phyloP scores from a whole-genome alignment of 2,113 vertebrate species.

The Poicephalus meyeri region DNA sequence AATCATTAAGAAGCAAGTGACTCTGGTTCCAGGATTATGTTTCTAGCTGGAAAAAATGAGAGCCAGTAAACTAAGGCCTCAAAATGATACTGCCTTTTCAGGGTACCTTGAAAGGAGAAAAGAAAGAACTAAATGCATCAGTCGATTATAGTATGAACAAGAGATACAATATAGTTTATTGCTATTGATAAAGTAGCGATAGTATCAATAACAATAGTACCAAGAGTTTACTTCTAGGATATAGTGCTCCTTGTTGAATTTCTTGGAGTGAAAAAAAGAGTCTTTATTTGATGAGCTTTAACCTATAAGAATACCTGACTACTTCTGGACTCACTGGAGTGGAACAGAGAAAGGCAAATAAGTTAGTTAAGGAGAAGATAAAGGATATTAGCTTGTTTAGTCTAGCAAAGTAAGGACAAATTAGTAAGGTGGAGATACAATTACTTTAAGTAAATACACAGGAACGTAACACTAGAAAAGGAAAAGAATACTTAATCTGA shows the following conservation, averaged over 20 bases:
- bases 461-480: neutral
- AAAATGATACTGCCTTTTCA: neutral
- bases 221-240: neutral
- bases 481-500: constrained; percentile 20
- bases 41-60: neutral
- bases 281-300: neutral
- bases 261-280: neutral
- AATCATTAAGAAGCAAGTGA: neutral
- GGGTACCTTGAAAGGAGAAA: neutral
- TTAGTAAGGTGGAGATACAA: neutral
- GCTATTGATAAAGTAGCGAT: neutral
- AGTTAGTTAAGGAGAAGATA: neutral
- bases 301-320: neutral
- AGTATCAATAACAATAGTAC: neutral
- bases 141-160: neutral
- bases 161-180: neutral
- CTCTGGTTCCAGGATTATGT: neutral
- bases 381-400: constrained; percentile 27
- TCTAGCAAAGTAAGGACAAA: constrained; percentile 22
- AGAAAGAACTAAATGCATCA: neutral
- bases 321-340: neutral
- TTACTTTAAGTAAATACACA: neutral
- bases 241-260: neutral
- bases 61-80: neutral
- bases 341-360: neutral